Conservation (phyloP, 1,140 invertebrate genomes). For the Chelonus insularis region DNA sequence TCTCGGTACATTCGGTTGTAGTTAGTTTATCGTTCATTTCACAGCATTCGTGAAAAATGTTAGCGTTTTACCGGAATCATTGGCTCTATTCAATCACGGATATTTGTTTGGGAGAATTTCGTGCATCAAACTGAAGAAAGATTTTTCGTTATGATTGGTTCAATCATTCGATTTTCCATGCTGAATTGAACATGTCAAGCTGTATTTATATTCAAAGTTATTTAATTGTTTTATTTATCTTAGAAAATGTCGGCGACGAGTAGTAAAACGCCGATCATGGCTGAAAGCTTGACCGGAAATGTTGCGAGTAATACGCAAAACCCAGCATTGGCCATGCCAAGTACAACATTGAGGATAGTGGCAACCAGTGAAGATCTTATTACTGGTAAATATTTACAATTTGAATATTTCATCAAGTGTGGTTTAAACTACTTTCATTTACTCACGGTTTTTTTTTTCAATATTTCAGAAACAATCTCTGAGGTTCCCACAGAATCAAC, state of each 20-base stretch:
- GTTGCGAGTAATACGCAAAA: conserved; percentile 7
- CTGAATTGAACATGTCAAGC: too few species aligned
- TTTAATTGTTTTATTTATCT: not conserved
- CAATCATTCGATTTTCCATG: too few species aligned
- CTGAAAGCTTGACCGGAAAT: conserved; percentile 7
- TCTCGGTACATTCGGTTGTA: not conserved
- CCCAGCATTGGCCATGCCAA: not conserved
- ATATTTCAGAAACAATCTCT: conserved; percentile 23
- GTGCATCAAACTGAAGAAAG: not conserved
- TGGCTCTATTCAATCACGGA: not conserved
- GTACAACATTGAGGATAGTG: conserved; percentile 30
- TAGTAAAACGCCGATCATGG: conserved; percentile 30
- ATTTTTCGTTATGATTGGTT: too few species aligned
- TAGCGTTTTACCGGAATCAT: too few species aligned
- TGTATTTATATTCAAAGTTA: too few species aligned
- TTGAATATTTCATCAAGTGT: too few species aligned
- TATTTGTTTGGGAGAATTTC: too few species aligned
- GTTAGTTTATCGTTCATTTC: too few species aligned
- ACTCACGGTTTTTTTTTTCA: not conserved
- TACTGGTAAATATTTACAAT: conserved; percentile 7
- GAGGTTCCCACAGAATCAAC: conserved; percentile 32
- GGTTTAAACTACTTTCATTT: not conserved
- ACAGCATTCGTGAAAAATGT: too few species aligned
- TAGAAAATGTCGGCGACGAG: conserved; percentile 50
- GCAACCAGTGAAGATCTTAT: conserved; percentile 27